A percentile compares a stretch with the other conserved stretches of the same genome.
These are phyloP conservation scores for Adelges cooleyi DNA, from an alignment of 1,140 invertebrate species.

Conservation along the genomic window DNA sequence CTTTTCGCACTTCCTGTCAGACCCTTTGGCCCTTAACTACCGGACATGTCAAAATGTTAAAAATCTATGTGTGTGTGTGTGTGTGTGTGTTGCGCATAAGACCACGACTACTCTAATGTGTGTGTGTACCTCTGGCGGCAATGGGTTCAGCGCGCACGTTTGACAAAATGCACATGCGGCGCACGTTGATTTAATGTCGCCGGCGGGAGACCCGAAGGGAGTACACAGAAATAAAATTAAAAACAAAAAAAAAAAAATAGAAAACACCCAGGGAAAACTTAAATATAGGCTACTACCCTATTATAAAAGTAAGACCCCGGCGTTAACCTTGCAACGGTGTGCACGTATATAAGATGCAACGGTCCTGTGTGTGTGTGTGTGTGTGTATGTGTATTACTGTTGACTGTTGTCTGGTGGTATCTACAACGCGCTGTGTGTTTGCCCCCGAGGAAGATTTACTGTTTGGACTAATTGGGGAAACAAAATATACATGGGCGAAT, in stretches of 20 bases:
- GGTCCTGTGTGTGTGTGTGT: too few relatives aligned
- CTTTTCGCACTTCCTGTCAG: slow-evolving; percentile 27
- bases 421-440: too few relatives aligned
- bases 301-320: slow-evolving; percentile 20
- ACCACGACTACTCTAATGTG: too few relatives aligned
- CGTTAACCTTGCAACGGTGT: slow-evolving; percentile 26
- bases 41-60: slow-evolving; percentile 29
- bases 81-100: neutral
- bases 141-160: slow-evolving; percentile 13
- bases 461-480: too few relatives aligned
- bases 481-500: too few relatives aligned
- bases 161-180: slow-evolving; percentile 28
- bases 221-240: slow-evolving; percentile 28
- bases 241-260: slow-evolving; percentile 3
- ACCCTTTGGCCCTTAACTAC: slow-evolving; percentile 28
- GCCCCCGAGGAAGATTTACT: too few relatives aligned
- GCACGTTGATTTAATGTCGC: slow-evolving; percentile 26
- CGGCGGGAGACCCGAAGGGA: slow-evolving; percentile 23
- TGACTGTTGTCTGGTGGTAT: too few relatives aligned
- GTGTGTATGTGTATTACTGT: too few relatives aligned
- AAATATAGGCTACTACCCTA: slow-evolving; percentile 28
- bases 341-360: too few relatives aligned
- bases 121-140: neutral
- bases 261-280: too few relatives aligned
- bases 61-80: slow-evolving; percentile 2